These are phyloP conservation scores for Pseudorhiza aurosa DNA, from an alignment of 30 jellyfish, hydroid and myxozoan genomes.

Conservation along the genomic window DNA sequence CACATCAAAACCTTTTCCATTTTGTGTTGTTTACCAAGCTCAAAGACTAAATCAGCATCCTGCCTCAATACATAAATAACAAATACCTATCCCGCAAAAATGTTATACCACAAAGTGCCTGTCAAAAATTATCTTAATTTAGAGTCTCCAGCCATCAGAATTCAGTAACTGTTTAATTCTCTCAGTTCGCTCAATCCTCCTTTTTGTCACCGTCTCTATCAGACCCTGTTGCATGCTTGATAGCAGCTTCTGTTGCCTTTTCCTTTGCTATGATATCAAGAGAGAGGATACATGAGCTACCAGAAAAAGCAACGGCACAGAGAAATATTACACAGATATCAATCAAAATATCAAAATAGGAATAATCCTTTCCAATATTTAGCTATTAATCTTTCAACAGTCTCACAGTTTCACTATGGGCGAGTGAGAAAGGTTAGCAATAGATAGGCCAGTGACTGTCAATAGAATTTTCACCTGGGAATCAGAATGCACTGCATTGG, in stretches of 20 bases:
- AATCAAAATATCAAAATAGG: no score
- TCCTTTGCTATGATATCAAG: constrained; percentile 71
- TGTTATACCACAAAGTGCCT: constrained; percentile 11
- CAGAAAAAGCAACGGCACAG: no score
- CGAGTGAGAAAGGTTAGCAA: no score
- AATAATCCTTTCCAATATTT: no score
- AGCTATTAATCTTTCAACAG: no score
- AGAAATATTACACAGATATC: no score
- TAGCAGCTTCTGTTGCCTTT: constrained; percentile 96
- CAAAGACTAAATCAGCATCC: neutral
- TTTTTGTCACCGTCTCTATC: constrained; percentile 70
- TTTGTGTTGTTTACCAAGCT: neutral
- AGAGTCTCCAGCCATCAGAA: constrained; percentile 21
- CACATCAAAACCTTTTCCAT: neutral
- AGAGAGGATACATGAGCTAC: no score
- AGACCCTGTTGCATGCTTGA: constrained; percentile 79
- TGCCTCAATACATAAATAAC: constrained; percentile 10
- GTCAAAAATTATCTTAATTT: neutral
- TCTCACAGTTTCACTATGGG: no score
- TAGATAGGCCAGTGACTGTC: no score
- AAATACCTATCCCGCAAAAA: neutral
- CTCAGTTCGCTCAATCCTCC: constrained; percentile 77
- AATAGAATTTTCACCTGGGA: no score
- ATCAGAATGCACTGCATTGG: no score
- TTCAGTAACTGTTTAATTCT: constrained; percentile 27